Evolutionary conservation across 2,888 invertebrate genomes (phyloP), one percentile per base, ranked within the genome.

Genomic region (Synergus laeviventris): DNA sequence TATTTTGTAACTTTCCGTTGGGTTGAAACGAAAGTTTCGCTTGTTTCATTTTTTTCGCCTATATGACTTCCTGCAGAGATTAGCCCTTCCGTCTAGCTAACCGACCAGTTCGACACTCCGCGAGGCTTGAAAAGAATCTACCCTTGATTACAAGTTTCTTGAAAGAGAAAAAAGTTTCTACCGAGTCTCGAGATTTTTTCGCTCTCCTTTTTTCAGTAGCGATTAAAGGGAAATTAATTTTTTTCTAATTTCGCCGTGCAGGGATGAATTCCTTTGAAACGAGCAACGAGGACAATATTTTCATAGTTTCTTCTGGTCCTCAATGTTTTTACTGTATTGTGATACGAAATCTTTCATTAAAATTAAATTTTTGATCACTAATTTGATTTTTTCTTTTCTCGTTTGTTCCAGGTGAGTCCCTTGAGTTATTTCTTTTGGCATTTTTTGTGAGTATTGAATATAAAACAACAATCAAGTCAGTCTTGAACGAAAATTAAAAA

Each of bases 21-120:
- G 45, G 45, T 49, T 70, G n/a, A 49, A 70, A 49, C 45, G 66
- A 70, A 70, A 70, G 45, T 70, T 70, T 70, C 49, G n/a, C 66
- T 70, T 70, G 66, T 49, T 70, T 70, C 45, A 49, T 70, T 70
- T 70, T 49, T 70, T 31, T 70, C 66, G 45, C 31, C 49, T 49
- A 49, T 49, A 49, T n/a, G 66, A 31, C 66, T 70, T 70, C 45
- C 66, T 49, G 66, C 45, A 42, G 45, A 70, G 24, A 70, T 70
- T 70, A 70, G 66, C 66, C 45, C 66, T 45, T 70, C 45, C 31
- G 45, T 31, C 66, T 70, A 70, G 66, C 24, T 70, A 70, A 70
- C 31, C 49, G n/a, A 16, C 66, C 24, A 70, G 66, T 49, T 49
- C 66, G 45, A 70, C 45, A 70, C 16, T n/a, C 24, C 16, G 7